These are phyloP conservation scores for Bedellia somnulentella DNA, from an alignment of 2,888 invertebrate species.

Conservation along the genomic window DNA sequence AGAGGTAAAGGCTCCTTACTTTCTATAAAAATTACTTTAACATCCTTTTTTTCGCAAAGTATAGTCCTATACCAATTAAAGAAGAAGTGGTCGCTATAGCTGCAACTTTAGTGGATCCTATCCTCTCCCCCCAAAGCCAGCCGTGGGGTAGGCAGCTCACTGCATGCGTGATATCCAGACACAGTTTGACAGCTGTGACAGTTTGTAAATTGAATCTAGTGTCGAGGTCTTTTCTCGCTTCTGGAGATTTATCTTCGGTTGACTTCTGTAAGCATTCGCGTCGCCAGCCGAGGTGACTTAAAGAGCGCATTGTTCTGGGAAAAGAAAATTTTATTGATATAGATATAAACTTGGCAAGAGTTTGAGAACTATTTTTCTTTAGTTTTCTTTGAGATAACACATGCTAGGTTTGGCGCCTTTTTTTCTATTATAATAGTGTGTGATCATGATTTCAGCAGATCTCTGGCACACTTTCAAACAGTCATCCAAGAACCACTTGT, in stretches of 20 bases:
- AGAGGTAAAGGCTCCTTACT: no score
- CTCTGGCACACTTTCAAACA: no score
- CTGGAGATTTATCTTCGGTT: constrained; percentile 28
- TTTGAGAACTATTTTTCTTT: no score
- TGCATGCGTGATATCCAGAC: constrained; percentile 77
- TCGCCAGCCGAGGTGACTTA: constrained; percentile 41
- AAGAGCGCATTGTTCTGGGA: constrained; percentile 33
- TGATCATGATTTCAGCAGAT: no score
- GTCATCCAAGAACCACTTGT: no score
- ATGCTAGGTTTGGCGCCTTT: no score
- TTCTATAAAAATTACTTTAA: constrained; percentile 38
- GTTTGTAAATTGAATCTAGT: constrained; percentile 27
- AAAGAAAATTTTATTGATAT: constrained; percentile 2
- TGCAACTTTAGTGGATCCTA: constrained; percentile 66
- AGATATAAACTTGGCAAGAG: no score
- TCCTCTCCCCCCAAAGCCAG: constrained; percentile 77
- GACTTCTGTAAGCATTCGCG: constrained; percentile 30
- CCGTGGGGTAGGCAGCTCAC: constrained; percentile 80
- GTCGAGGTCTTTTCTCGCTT: constrained; percentile 31
- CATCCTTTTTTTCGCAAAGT: constrained; percentile 60
- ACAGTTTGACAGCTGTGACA: constrained; percentile 32
- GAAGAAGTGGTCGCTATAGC: constrained; percentile 78
- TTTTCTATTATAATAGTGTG: no score
- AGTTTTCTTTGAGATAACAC: no score
- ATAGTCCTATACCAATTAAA: constrained; percentile 71